phyloP scores from a whole-genome alignment of 2,888 invertebrate genomes.

The Eupithecia abbreviata region DNA sequence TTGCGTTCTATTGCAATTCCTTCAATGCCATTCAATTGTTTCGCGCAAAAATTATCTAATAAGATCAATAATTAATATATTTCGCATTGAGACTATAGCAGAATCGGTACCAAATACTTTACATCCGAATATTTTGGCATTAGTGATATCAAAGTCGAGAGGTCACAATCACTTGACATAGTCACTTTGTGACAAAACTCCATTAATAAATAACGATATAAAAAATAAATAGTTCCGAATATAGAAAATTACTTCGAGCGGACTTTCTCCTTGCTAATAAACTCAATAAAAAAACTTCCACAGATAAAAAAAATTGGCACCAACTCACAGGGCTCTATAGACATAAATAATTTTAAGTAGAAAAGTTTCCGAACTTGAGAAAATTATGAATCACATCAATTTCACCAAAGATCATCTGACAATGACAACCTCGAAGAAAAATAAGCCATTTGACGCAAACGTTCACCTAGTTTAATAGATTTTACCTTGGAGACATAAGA shows the following conservation, averaged over 20 bases:
- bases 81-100: too few species aligned
- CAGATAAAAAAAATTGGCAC: constrained; percentile 20
- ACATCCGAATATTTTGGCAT: too few species aligned
- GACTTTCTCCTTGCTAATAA: neutral
- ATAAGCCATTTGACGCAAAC: constrained; percentile 65
- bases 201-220: too few species aligned
- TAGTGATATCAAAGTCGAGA: too few species aligned
- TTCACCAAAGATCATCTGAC: constrained; percentile 47
- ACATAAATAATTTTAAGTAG: constrained; percentile 35
- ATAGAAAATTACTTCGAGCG: neutral
- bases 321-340: constrained; percentile 27
- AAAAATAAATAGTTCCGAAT: too few species aligned
- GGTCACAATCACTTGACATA: too few species aligned
- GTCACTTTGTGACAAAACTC: too few species aligned
- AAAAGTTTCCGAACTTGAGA: constrained; percentile 29
- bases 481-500: constrained; percentile 35
- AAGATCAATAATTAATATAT: too few species aligned
- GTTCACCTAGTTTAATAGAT: constrained; percentile 63
- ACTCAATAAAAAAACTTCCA: neutral
- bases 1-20: too few species aligned
- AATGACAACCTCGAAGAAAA: constrained; percentile 55
- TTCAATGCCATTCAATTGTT: too few species aligned
- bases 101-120: too few species aligned
- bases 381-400: constrained; percentile 44
- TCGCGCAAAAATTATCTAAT: too few species aligned